phyloP scores from a whole-genome alignment of 2,113 vertebrate genomes.

The Sylvicapra grimmia region DNA sequence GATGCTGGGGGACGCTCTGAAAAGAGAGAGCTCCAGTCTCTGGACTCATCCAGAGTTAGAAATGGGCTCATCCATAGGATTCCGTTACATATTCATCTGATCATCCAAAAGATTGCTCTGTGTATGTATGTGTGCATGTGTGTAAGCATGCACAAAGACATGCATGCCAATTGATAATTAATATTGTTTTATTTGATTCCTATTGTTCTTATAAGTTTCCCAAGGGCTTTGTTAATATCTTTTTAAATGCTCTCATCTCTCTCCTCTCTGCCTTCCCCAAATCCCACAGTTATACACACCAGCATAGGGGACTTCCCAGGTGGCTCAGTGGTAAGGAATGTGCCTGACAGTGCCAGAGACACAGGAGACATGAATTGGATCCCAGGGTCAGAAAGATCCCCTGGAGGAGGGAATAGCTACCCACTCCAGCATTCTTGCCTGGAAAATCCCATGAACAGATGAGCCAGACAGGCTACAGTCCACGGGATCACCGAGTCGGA shows the following conservation, averaged over 20 bases:
- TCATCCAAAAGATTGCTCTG: neutral
- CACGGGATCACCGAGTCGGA: rapidly evolving
- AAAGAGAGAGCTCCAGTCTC: too few species aligned
- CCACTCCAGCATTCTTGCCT: neutral
- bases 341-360: neutral
- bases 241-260: neutral
- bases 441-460: neutral
- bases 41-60: neutral
- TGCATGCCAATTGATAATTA: neutral
- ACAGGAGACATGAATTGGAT: neutral
- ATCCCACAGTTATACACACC: too few species aligned
- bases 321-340: neutral
- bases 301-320: neutral
- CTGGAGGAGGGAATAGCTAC: neutral
- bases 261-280: rapidly evolving
- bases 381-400: neutral
- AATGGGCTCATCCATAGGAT: neutral
- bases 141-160: neutral
- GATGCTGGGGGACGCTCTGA: rapidly evolving
- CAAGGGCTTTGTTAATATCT: neutral
- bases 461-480: neutral
- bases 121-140: neutral
- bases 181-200: neutral
- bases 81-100: neutral
- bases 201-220: neutral